Percentiles rank a stretch among this genome's conserved stretches.
phyloP scores from a whole-genome alignment of 2,113 vertebrate species.

The Parotia lawesii region DNA sequence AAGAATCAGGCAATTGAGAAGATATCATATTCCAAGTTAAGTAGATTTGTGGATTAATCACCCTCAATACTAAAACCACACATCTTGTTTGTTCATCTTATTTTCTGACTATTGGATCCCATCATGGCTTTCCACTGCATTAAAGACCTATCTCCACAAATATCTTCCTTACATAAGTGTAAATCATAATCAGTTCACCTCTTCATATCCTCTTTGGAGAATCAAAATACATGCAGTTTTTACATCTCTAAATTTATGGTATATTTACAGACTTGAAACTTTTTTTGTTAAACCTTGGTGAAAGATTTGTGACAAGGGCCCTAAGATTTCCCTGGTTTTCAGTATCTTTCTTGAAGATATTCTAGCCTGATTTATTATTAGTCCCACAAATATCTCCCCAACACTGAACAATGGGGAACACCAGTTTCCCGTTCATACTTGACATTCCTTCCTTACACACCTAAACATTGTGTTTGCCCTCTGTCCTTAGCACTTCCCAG shows the following conservation, averaged over 20 bases:
- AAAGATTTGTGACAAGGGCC: neutral
- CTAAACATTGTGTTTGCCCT: neutral
- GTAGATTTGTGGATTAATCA: neutral
- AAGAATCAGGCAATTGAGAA: neutral
- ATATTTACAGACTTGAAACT: neutral
- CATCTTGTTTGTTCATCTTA: neutral
- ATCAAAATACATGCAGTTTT: neutral
- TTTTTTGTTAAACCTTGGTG: neutral
- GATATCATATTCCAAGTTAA: neutral
- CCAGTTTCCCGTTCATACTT: neutral
- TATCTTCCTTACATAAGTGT: neutral
- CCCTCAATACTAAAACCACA: neutral
- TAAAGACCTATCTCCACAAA: neutral
- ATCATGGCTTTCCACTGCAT: neutral
- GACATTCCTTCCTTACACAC: neutral
- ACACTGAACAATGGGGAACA: neutral
- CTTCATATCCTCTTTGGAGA: neutral
- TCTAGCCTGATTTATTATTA: neutral
- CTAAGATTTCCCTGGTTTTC: neutral
- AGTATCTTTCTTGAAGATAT: neutral
- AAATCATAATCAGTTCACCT: neutral
- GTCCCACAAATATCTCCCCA: neutral
- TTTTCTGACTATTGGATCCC: neutral
- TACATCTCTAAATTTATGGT: neutral
- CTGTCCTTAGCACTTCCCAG: neutral